Percentiles rank a stretch among this genome's conserved stretches.
Conservation (phyloP, 2,113 vertebrate species). For the Rhipidura dahli region DNA sequence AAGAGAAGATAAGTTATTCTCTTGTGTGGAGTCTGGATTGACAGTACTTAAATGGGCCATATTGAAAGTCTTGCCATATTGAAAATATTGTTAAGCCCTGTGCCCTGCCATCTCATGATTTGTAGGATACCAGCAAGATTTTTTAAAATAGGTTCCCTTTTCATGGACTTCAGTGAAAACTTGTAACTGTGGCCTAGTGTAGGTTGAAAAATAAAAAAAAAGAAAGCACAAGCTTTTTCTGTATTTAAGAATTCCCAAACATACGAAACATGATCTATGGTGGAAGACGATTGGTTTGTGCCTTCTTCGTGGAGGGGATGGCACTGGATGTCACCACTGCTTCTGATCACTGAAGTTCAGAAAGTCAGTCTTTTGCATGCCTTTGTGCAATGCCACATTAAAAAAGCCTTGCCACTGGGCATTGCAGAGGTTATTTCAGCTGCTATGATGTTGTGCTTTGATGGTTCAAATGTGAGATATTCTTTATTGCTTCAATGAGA, state of each 20-base stretch:
- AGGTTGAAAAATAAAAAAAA: neutral
- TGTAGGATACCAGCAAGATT: neutral
- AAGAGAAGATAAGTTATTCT: neutral
- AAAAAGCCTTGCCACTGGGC: rapidly evolving
- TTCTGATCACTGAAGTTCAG: neutral
- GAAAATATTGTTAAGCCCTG: neutral
- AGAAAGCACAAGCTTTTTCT: neutral
- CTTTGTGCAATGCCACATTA: neutral
- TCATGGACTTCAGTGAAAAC: neutral
- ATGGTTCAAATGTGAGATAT: neutral
- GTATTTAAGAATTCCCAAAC: neutral
- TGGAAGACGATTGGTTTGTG: neutral
- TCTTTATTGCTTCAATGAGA: neutral
- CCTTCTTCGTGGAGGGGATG: neutral
- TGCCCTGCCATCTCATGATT: neutral
- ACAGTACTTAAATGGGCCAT: neutral
- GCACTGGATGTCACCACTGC: neutral
- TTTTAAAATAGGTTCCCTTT: neutral
- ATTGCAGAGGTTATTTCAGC: neutral
- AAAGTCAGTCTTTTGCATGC: neutral
- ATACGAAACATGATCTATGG: neutral
- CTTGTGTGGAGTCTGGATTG: neutral
- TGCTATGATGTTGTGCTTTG: rapidly evolving
- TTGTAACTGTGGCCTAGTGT: neutral
- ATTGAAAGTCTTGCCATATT: neutral